Evolutionary conservation across 2,113 vertebrate species (phyloP), one percentile per base, ranked within the genome.

Genomic region (Patagioenas fasciata): DNA sequence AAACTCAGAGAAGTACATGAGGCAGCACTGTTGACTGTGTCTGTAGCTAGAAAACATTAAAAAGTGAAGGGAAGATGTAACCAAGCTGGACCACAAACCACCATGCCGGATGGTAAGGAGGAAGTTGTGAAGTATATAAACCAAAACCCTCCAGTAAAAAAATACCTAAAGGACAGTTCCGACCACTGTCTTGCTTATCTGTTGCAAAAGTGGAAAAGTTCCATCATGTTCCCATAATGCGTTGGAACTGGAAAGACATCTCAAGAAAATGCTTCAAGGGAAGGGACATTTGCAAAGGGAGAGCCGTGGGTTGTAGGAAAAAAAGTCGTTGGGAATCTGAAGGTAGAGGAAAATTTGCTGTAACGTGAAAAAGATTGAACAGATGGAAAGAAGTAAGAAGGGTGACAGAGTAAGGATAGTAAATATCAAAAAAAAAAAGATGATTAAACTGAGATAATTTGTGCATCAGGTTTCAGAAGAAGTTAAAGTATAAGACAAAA

Each of bases 231-330:
- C 21, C 20, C 17, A 51, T 21, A 79, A 50, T 28, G 4, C 17
- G 6, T 38, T 53, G 42, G 50, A 94, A 79, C 34, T 44, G 3
- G 13, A 12, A 83, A 84, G 25, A 1, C 9, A 0, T 26, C 40
- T 67, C 88, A 71, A 40, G 29, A 91, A 89, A 85, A 75, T 9
- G 3, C 11, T 51, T 64, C 26, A 57, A 79, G 9, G 5, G 4
- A 67, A 32, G 19, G 5, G 26, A 44, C 6, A 47, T 0, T 42
- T 87, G 16, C 0, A 0, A 2, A 4, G 10, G 1, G 1, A 58
- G 6, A 91, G 32, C 9, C 8, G 42, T 10, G 20, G 5, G 8
- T 61, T 91, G 28, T 40, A 54, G 8, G 16, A 67, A 80, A 36
- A 36, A 83, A 61, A 32, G 6, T 11, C 2, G 1, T 15, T 58